A percentile compares a stretch with the other conserved stretches of the same genome.
Evolutionary conservation across 2,888 invertebrate genomes (phyloP).

Genomic region (Phortica okadai): DNA sequence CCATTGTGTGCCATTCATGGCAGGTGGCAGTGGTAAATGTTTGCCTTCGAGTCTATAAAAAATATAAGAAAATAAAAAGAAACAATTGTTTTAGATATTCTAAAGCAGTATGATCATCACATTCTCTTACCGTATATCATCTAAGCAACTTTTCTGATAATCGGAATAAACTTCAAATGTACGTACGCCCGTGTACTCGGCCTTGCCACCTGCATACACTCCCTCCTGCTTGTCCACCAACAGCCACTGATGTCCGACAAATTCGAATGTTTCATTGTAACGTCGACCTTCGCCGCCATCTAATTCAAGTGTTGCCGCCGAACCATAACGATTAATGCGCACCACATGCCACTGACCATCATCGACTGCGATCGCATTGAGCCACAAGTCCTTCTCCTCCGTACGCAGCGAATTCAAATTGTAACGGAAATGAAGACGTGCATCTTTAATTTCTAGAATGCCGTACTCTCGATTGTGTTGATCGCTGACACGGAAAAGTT

Average conservation of each 20-base stretch:
- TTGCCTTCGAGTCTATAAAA: slow-evolving; percentile 89
- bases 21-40: slow-evolving; percentile 94
- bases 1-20: slow-evolving; percentile 96
- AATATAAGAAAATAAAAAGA: not conserved
- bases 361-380: slow-evolving; percentile 92
- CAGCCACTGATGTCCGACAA: slow-evolving; percentile 94
- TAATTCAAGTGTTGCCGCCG: slow-evolving; percentile 92
- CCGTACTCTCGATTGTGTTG: slow-evolving; percentile 96
- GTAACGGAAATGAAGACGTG: slow-evolving; percentile 92
- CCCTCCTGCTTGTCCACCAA: slow-evolving; percentile 95
- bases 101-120: too few species aligned
- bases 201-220: slow-evolving; percentile 96
- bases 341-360: slow-evolving; percentile 99
- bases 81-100: not conserved
- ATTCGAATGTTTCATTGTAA: slow-evolving; percentile 94
- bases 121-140: slow-evolving; percentile 78
- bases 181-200: slow-evolving; percentile 94
- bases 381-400: slow-evolving; percentile 93
- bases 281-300: slow-evolving; percentile 96
- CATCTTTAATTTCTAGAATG: slow-evolving; percentile 93
- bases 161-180: slow-evolving; percentile 97
- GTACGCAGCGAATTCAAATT: slow-evolving; percentile 94
- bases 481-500: slow-evolving; percentile 94
- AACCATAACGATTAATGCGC: slow-evolving; percentile 92
- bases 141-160: slow-evolving; percentile 91